Evolutionary conservation across 2,797 vertebrate species (phyloP), one percentile per base, ranked within the genome.

Genomic region (Gephyroberyx darwinii): DNA sequence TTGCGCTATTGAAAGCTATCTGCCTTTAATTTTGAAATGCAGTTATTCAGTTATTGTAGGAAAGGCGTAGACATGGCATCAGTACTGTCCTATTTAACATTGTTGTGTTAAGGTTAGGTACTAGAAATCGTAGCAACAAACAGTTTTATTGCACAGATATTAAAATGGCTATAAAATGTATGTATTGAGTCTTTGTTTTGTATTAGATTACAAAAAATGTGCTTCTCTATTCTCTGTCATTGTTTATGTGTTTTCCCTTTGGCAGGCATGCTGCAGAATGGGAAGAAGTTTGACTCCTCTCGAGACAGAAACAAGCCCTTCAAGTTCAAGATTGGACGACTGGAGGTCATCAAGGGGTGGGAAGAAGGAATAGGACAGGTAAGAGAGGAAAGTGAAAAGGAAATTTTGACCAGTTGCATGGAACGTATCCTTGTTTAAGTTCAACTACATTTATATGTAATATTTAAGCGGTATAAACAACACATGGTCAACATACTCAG

Each of bases 241-340:
- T 10, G 63, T 22, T 61, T 0, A 0, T 13, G 12, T 26, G 9
- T 3, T 65, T 20, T 66, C 2, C 78, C 16, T 77, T 81, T 86
- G 79, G 58, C 92, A 99, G 98, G 98, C 51, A 99, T 98, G 96
- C 91, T 99, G 74, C 98, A 99, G 92, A 99, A 99, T 1, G 98
- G 98, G 66, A 99, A 99, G 92, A 99, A 99, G 92, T 99, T 99
- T 55, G 98, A 99, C 91, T 99, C 98, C 7, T 99, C 98, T 69
- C 94, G 98, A 94, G 98, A 99, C 93, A 94, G 98, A 95, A 98
- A 99, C 94, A 99, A 99, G 83, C 96, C 97, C 71, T 99, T 99
- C 88, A 97, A 95, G 86, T 99, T 99, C 93, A 96, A 96, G 91
- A 96, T 98, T 14, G 98, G 98, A 82, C 93, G 94, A 51, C 94